Percentiles rank a stretch among this genome's conserved stretches.
Evolutionary conservation across 1,140 invertebrate genomes (phyloP).

Genomic region (Lepidostoma basale): DNA sequence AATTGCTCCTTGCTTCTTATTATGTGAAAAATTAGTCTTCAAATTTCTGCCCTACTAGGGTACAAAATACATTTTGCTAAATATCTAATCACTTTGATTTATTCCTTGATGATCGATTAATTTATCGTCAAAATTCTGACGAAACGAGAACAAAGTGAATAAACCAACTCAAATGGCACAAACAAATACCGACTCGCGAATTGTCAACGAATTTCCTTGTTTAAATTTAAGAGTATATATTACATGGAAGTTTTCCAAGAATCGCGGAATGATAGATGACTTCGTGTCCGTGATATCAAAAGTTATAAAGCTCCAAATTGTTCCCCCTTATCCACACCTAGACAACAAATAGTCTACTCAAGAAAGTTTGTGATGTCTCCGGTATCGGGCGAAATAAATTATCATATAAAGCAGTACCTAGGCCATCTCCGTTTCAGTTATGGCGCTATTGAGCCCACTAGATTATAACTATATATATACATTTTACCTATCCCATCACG

Average conservation of each 20-base stretch:
- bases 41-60: too few species aligned
- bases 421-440: constrained; percentile 28
- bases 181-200: neutral
- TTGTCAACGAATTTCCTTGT: constrained; percentile 9
- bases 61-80: too few species aligned
- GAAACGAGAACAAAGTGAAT: too few species aligned
- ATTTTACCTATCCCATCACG: too few species aligned
- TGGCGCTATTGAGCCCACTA: too few species aligned
- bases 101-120: too few species aligned
- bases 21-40: too few species aligned
- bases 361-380: constrained; percentile 41
- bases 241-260: constrained; percentile 37
- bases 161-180: too few species aligned
- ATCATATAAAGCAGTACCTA: constrained; percentile 35
- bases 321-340: constrained; percentile 20
- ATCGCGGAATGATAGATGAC: constrained; percentile 30
- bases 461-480: too few species aligned
- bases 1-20: too few species aligned
- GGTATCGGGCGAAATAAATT: constrained; percentile 40
- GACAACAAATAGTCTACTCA: constrained; percentile 10
- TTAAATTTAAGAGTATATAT: constrained; percentile 36
- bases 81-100: too few species aligned
- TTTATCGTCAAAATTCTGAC: too few species aligned
- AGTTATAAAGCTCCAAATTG: constrained; percentile 32
- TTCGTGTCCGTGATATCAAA: constrained; percentile 32